These are phyloP conservation scores for Paralvinella palmiformis DNA, from an alignment of 1,140 invertebrate species.

Conservation along the genomic window DNA sequence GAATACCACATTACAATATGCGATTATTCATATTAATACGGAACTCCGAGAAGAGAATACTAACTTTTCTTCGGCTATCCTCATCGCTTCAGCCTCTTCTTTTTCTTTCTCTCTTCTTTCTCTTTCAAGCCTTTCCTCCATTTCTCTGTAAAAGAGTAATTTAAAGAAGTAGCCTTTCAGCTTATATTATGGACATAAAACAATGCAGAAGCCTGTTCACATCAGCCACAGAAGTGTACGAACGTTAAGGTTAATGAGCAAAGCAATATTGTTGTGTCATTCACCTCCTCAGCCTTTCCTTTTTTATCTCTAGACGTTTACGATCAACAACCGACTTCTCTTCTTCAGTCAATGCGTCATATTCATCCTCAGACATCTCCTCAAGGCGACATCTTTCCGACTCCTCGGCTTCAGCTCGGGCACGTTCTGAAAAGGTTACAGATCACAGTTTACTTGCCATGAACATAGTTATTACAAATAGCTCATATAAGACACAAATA, in stretches of 20 bases:
- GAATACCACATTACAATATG: no score
- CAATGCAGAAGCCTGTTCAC: no score
- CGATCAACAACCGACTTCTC: slow-evolving; percentile 41
- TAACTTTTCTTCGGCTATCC: slow-evolving; percentile 47
- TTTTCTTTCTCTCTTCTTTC: slow-evolving; percentile 36
- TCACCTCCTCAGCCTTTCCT: slow-evolving; percentile 42
- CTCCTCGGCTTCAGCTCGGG: slow-evolving; percentile 30
- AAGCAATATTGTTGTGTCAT: background rate
- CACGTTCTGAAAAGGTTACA: no score
- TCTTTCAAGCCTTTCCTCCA: slow-evolving; percentile 34
- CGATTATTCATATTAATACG: no score
- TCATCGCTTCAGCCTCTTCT: slow-evolving; percentile 34
- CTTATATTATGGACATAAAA: no score
- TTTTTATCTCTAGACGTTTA: slow-evolving; percentile 44
- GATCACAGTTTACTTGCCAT: no score
- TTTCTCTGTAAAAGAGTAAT: slow-evolving; percentile 30
- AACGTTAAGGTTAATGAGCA: no score
- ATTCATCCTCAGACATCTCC: slow-evolving; percentile 51
- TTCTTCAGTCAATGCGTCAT: slow-evolving; percentile 44
- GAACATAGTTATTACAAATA: no score
- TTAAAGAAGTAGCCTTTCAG: no score
- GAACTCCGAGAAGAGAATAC: no score
- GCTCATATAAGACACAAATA: no score
- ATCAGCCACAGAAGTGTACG: no score
- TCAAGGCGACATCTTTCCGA: slow-evolving; percentile 39